Evolutionary conservation across 2,797 vertebrate genomes (phyloP).

Genomic region (Sebastolobus altivelis): DNA sequence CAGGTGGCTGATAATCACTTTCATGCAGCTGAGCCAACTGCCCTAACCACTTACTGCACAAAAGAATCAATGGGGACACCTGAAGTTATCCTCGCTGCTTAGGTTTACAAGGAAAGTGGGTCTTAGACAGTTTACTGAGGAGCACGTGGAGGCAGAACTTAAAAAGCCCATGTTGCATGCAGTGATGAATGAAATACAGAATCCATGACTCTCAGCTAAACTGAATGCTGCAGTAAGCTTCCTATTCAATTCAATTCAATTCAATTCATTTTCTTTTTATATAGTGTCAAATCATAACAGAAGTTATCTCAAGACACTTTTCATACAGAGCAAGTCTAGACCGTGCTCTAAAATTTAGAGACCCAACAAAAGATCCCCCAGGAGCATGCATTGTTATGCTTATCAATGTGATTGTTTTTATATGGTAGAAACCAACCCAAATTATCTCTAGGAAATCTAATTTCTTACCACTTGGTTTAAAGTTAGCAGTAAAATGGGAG

Average conservation of each 20-base stretch:
- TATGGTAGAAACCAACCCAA: background rate
- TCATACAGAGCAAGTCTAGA: no score
- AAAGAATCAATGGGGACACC: conserved; percentile 18
- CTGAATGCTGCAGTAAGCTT: background rate
- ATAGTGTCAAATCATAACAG: no score
- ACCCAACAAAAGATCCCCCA: no score
- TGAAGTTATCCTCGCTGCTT: background rate
- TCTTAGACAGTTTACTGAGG: background rate
- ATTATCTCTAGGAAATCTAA: background rate
- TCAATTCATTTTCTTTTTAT: no score
- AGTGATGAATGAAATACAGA: background rate
- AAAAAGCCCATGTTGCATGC: background rate
- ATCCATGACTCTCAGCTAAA: background rate
- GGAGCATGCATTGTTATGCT: no score
- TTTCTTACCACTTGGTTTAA: background rate
- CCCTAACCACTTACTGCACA: conserved; percentile 3
- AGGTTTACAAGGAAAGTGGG: background rate
- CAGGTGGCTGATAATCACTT: conserved; percentile 28
- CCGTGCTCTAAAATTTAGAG: no score
- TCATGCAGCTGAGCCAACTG: conserved; percentile 5
- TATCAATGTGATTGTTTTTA: no score
- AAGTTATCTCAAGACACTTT: no score
- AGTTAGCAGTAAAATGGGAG: background rate
- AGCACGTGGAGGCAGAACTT: background rate
- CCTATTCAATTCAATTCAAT: no score